Evolutionary conservation across 1,140 invertebrate genomes (phyloP), one percentile per base, ranked within the genome.

Genomic region (Rhynchophorus ferrugineus): DNA sequence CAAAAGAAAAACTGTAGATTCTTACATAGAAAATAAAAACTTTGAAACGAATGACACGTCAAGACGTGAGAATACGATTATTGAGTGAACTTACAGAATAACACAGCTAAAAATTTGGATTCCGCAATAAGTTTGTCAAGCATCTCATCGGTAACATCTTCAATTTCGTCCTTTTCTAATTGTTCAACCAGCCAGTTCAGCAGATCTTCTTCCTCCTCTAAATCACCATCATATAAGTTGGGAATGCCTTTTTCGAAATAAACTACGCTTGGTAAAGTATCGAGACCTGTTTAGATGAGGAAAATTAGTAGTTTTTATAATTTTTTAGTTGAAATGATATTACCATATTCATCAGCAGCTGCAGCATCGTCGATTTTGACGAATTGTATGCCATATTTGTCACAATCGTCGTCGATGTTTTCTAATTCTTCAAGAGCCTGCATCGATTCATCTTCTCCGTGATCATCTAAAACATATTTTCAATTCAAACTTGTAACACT

Each of bases 111-210:
- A 53, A 85, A 89, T 71, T 90, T 89, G 46, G 87, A 84, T 66
- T 92, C 87, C 63, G 88, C 88, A 47, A 95, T 84, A 41, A 95
- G 77, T 65, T 84, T 82, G 63, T 94, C 90, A 43, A 95, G 76
- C 87, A 94, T 93, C 74, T 92, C 89, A 71, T 92, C 90, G 35
- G 89, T 93, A 24, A 95, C 84, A 73, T 95, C 91, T 76, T 95
- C 91, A 62, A 95, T 95, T 78, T 95, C 90, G 71, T 95, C 91
- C 60, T 87, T 87, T 70, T 91, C 86, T 47, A 91, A 71, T 70
- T 93, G 89, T 42, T 82, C 80, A 51, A 91, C 74, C 17, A 92
- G 72, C 89, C 89, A 94, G 64, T 91, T 85, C 39, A 95, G 73
- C 56, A 95, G 89, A 66, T 90, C 86, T 64, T 94, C 85, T 71